A percentile compares a stretch with the other conserved stretches of the same genome.
Evolutionary conservation across 2,888 invertebrate genomes (phyloP).

Genomic region (Philaethria dido): DNA sequence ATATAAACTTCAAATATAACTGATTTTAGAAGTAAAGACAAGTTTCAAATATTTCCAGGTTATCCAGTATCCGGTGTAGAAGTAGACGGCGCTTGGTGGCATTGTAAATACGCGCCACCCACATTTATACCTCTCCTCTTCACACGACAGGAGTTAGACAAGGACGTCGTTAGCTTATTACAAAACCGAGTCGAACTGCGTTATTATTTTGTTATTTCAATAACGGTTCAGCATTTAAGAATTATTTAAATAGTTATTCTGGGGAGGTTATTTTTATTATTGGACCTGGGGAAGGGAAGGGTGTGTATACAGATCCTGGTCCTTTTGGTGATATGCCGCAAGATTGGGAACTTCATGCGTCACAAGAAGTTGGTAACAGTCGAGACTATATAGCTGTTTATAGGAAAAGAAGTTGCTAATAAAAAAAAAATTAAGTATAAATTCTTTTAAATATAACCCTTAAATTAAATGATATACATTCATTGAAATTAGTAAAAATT

Average conservation of each 20-base stretch:
- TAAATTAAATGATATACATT: too few relatives aligned
- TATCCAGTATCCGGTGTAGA: slow-evolving; percentile 88
- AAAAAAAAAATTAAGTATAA: not conserved
- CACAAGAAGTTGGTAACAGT: slow-evolving; percentile 84
- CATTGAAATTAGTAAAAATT: too few relatives aligned
- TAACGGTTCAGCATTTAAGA: slow-evolving; percentile 86
- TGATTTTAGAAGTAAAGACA: too few relatives aligned
- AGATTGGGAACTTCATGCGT: slow-evolving; percentile 83
- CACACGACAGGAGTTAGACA: slow-evolving; percentile 67
- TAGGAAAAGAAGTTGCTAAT: slow-evolving; percentile 35
- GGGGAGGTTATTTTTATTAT: slow-evolving; percentile 89
- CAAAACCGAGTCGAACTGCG: slow-evolving; percentile 74
- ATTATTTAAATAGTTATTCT: slow-evolving; percentile 86
- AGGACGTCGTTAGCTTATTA: slow-evolving; percentile 66
- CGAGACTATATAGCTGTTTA: slow-evolving; percentile 88
- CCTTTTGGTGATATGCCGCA: slow-evolving; percentile 85
- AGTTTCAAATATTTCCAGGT: slow-evolving; percentile 67
- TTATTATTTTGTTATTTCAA: slow-evolving; percentile 93
- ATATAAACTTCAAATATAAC: too few relatives aligned
- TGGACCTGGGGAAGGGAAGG: slow-evolving; percentile 86
- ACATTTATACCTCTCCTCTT: slow-evolving; percentile 87
- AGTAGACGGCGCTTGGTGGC: slow-evolving; percentile 92
- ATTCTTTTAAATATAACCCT: not conserved
- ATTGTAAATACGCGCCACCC: slow-evolving; percentile 88
- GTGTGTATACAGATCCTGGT: slow-evolving; percentile 88